A percentile compares a stretch with the other conserved stretches of the same genome.
Evolutionary conservation across 2,113 vertebrate genomes (phyloP).

Genomic region (Cynocephalus volans): DNA sequence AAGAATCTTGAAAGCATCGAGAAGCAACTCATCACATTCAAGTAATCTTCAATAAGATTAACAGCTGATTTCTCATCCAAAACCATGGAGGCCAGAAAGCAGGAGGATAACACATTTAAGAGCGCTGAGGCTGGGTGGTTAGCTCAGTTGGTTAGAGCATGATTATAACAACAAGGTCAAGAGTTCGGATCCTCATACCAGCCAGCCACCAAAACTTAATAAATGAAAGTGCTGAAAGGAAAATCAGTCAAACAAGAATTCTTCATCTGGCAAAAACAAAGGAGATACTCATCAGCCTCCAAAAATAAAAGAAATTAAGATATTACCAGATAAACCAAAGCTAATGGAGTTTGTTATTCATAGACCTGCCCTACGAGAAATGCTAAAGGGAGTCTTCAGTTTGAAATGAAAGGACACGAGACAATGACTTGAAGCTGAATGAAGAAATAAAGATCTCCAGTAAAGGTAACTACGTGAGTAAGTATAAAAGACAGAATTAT

Average conservation of each 20-base stretch:
- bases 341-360: background rate
- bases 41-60: background rate
- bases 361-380: background rate
- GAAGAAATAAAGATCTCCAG: background rate
- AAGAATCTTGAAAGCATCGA: background rate
- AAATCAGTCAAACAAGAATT: background rate
- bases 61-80: background rate
- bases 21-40: background rate
- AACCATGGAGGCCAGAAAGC: background rate
- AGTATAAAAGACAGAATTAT: background rate
- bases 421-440: background rate
- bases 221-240: background rate
- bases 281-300: background rate
- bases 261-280: background rate
- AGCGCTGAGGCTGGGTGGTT: too few species aligned
- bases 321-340: background rate
- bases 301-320: background rate
- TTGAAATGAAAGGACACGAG: background rate
- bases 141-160: too few species aligned
- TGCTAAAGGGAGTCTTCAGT: background rate
- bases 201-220: too few species aligned
- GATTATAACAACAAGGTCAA: too few species aligned
- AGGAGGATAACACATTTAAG: background rate
- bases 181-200: too few species aligned
- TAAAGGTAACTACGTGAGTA: background rate